A percentile compares a stretch with the other conserved stretches of the same genome.
Evolutionary conservation across 2,797 vertebrate species (phyloP).

Genomic region (Diplodus sargus): DNA sequence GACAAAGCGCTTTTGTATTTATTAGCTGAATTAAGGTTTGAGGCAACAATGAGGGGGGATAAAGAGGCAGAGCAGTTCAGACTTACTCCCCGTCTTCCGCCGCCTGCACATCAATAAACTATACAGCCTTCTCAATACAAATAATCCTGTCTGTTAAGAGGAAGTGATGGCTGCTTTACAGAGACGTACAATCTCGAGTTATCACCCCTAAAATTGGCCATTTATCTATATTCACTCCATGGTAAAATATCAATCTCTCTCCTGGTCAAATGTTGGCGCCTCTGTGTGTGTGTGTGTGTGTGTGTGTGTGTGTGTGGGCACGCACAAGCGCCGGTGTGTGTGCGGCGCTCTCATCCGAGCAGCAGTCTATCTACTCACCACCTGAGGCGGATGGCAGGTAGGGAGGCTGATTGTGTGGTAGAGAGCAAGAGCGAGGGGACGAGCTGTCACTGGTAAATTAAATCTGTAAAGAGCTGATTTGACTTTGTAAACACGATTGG

Average conservation of each 20-base stretch:
- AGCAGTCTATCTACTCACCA: conserved; percentile 69
- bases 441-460: conserved; percentile 75
- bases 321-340: conserved; percentile 35
- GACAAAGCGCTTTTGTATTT: conserved; percentile 50
- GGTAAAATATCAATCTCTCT: conserved; percentile 42
- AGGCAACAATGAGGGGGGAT: conserved; percentile 30
- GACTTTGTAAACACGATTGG: conserved; percentile 82
- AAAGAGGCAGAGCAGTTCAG: conserved; percentile 28
- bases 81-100: conserved; percentile 37
- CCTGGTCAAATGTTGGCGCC: conserved; percentile 28
- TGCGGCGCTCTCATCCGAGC: conserved; percentile 47
- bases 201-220: conserved; percentile 65
- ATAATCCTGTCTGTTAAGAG: conserved; percentile 63
- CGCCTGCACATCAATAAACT: conserved; percentile 68
- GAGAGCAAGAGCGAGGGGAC: conserved; percentile 26
- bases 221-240: conserved; percentile 64
- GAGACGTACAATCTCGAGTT: conserved; percentile 64
- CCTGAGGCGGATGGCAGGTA: conserved; percentile 59
- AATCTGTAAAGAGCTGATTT: conserved; percentile 79
- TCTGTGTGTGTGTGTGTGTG: background rate
- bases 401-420: conserved; percentile 30
- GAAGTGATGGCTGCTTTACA: conserved; percentile 61
- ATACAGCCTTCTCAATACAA: conserved; percentile 65
- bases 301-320: conserved; percentile 24
- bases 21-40: conserved; percentile 25